phyloP scores from a whole-genome alignment of 2,797 vertebrate genomes.

The Pelobates cultripes region DNA sequence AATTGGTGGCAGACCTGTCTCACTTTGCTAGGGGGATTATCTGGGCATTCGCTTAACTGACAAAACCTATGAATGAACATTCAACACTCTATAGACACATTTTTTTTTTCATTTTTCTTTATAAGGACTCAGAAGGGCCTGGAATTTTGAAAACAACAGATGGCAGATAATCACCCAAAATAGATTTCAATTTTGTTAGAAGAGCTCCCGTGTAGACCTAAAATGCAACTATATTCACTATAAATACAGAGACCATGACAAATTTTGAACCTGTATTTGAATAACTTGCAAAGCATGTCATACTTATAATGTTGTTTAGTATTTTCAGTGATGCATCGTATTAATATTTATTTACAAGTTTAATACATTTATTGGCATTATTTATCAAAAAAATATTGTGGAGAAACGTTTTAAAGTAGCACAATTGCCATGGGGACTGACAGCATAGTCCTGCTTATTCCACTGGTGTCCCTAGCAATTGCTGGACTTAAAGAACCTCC shows the following conservation, averaged over 20 bases:
- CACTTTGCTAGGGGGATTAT: constrained; percentile 86
- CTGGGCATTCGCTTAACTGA: constrained; percentile 79
- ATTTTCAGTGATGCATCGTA: too few relatives aligned
- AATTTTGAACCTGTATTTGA: too few relatives aligned
- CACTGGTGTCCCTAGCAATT: too few relatives aligned
- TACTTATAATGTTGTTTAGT: too few relatives aligned
- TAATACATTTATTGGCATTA: too few relatives aligned
- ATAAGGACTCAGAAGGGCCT: constrained; percentile 69
- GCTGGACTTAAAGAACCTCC: too few relatives aligned
- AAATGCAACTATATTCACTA: constrained; percentile 6
- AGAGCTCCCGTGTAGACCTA: constrained; percentile 26
- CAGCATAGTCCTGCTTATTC: too few relatives aligned
- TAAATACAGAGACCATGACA: constrained; percentile 3
- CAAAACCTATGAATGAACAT: constrained; percentile 76
- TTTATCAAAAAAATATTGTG: too few relatives aligned
- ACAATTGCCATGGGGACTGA: too few relatives aligned
- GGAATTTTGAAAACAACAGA: constrained; percentile 80
- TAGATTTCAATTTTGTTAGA: constrained; percentile 58
- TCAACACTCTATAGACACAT: constrained; percentile 70
- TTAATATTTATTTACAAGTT: too few relatives aligned
- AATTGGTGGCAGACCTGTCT: constrained; percentile 78
- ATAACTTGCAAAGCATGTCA: too few relatives aligned
- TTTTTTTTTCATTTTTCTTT: constrained; percentile 73
- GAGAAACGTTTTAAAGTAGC: too few relatives aligned
- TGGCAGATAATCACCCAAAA: constrained; percentile 79